Evolutionary conservation across 2,888 invertebrate genomes (phyloP).

Genomic region (Trichopria drosophilae): DNA sequence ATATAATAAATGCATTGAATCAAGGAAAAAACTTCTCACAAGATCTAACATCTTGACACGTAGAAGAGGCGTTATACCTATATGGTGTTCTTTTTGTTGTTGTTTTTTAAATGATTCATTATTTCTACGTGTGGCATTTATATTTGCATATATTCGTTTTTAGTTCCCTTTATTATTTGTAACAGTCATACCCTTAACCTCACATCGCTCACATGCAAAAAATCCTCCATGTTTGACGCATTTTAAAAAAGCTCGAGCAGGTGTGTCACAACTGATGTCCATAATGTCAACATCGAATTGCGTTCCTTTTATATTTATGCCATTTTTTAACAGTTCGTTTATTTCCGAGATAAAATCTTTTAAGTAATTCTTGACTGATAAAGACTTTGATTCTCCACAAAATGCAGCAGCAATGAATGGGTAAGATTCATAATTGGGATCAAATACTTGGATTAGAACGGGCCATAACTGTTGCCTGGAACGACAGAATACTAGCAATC

Average conservation of each 20-base stretch:
- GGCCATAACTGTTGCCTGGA: background rate
- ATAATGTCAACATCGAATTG: no score
- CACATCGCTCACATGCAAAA: constrained; percentile 27
- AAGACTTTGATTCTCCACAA: constrained; percentile 2
- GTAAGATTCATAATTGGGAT: background rate
- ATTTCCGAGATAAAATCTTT: constrained; percentile 1
- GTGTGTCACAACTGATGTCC: no score
- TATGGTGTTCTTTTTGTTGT: constrained; percentile 27
- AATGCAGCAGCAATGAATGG: background rate
- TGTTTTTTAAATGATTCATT: constrained; percentile 21
- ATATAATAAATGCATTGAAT: constrained; percentile 13
- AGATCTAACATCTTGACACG: constrained; percentile 12
- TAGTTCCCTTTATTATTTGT: background rate
- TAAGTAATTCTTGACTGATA: background rate
- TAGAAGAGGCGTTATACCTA: constrained; percentile 11
- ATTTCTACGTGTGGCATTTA: constrained; percentile 10
- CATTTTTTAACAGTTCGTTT: background rate
- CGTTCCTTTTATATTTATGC: no score
- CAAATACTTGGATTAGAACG: background rate
- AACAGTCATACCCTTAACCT: constrained; percentile 11
- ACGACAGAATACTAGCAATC: background rate
- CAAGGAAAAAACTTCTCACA: background rate
- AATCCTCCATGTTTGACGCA: constrained; percentile 21
- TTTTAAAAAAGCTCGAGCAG: constrained; percentile 18
- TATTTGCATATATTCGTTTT: constrained; percentile 19